Evolutionary conservation across 2,113 vertebrate species (phyloP).

Genomic region (Paracanthobrama guichenoti): DNA sequence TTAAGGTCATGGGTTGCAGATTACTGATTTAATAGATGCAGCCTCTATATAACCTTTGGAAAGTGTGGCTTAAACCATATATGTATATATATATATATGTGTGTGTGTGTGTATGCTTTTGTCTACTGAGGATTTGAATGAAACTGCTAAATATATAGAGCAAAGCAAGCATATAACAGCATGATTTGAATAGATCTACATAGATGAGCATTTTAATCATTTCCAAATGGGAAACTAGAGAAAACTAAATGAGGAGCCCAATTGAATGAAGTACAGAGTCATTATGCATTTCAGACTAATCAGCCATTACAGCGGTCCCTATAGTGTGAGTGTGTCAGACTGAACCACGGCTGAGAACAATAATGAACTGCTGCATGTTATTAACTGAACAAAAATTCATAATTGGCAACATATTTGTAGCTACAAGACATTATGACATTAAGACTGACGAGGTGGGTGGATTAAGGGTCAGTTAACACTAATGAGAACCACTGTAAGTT

Average conservation of each 20-base stretch:
- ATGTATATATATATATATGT: too few relatives aligned
- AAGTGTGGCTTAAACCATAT: background rate
- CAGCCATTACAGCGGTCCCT: slow-evolving; percentile 1
- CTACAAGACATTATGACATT: background rate
- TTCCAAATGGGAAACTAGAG: background rate
- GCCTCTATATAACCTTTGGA: background rate
- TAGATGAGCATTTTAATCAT: background rate
- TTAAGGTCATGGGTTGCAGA: slow-evolving; percentile 9
- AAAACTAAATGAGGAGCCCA: background rate
- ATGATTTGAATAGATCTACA: slow-evolving; percentile 10
- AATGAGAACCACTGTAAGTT: too few relatives aligned
- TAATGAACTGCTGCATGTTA: background rate
- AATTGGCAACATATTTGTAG: background rate
- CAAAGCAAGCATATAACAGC: background rate
- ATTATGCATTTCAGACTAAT: slow-evolving; percentile 14
- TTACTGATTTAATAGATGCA: background rate
- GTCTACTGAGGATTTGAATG: background rate
- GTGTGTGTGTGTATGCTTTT: background rate
- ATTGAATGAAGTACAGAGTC: slow-evolving; percentile 2
- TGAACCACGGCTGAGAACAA: background rate
- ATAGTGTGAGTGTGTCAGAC: background rate
- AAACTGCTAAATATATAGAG: background rate
- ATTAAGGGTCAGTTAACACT: too few relatives aligned
- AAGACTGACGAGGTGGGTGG: background rate
- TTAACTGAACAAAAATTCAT: slow-evolving; percentile 6